Base-by-base conservation (phyloP, 1,140 invertebrate genomes). In the Maconellicoccus hirsutus region DNA sequence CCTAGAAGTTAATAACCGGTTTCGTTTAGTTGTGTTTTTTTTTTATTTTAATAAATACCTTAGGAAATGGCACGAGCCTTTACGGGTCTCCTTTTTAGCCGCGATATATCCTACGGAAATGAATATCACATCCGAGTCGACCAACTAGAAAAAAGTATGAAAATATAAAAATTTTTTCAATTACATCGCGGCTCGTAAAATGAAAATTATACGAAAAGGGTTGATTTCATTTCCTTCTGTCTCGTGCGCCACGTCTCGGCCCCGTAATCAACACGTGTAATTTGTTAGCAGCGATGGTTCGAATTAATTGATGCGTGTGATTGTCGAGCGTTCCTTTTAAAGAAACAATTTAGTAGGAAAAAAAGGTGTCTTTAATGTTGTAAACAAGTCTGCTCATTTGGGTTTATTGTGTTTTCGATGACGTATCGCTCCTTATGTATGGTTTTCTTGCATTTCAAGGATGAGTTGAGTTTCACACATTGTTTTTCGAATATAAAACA, bases 351-450 rank as follows among this genome's bases (percentile, higher is more conserved):
- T 33, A 12, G 29, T 33, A 12, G 42, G n/a, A 52, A 52, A 19
- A 52, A 52, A 52, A 52, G 42, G n/a, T 52, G 42, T 52, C 42
- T 52, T 38, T 14, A 14, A 38, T 19, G n/a, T 14, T 52, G 42
- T 52, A 52, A 52, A 52, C 42, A 52, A 52, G 42, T 52, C 42
- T 52, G n/a, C 42, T 52, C 42, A 52, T 52, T 52, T 52, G n/a
- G 42, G 6, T 52, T 19, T 19, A 52, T 52, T 52, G 42, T 52
- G n/a, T 33, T 33, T 12, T 12, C 12, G 12, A 33, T 6, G 29
- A 12, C 12, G 12, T 33, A 33, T 33, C 12, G 12, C 29, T 33
- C 29, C 29, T 33, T 33, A 33, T 6, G 29, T 33, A 33, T 33
- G 29, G 29, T 33, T 33, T 33, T 33, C 29, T 33, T 33, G 3